Evolutionary conservation across 2,888 invertebrate species (phyloP).

Genomic region (Acholoe squamosa): DNA sequence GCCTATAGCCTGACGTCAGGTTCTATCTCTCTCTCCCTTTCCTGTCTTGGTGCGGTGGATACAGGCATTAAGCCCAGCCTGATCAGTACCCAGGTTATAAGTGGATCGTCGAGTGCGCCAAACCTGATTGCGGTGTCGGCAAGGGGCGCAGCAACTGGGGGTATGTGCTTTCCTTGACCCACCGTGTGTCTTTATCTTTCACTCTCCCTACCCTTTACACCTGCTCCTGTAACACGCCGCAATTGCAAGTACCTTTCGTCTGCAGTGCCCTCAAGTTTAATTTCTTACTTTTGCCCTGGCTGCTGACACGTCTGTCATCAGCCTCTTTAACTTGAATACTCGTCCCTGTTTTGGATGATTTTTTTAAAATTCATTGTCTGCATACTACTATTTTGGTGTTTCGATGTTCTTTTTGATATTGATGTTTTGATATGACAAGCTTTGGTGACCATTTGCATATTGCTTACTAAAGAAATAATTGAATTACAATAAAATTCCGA

Average conservation of each 20-base stretch:
- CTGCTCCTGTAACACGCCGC: constrained; percentile 46
- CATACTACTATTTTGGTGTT: neutral
- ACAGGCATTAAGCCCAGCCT: constrained; percentile 67
- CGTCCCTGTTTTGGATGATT: neutral
- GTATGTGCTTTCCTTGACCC: constrained; percentile 64
- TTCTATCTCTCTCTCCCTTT: constrained; percentile 27
- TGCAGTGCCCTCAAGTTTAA: neutral
- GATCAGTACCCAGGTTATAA: constrained; percentile 82
- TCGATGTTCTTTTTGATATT: neutral
- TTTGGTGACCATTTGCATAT: neutral
- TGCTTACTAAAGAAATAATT: neutral
- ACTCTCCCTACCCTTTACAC: neutral
- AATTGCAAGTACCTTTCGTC: constrained; percentile 48
- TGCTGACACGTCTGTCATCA: neutral
- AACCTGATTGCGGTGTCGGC: constrained; percentile 73
- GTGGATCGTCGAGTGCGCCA: constrained; percentile 82
- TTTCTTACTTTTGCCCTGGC: neutral
- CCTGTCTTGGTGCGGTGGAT: constrained; percentile 63
- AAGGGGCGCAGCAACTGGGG: constrained; percentile 12
- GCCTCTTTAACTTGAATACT: neutral
- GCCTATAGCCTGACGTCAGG: constrained; percentile 29
- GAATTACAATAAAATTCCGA: neutral
- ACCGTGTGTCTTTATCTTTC: neutral
- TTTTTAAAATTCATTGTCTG: neutral
- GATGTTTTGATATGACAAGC: neutral